These are phyloP conservation scores for Lerista edwardsae DNA, from an alignment of 2,797 vertebrate genomes.

Conservation along the genomic window DNA sequence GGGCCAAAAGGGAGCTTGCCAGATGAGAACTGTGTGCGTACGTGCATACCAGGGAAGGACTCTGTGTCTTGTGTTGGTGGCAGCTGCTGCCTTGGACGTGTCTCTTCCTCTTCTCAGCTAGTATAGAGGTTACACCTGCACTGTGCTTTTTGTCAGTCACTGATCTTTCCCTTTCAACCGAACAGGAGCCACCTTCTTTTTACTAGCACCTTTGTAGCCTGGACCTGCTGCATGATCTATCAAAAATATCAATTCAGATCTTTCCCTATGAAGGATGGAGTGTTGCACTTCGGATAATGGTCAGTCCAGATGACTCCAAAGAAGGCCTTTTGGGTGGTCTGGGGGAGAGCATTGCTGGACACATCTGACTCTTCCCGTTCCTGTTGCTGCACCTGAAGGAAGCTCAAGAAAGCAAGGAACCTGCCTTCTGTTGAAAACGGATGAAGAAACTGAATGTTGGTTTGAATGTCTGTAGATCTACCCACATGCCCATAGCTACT, in stretches of 20 bases:
- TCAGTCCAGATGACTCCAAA: conserved; percentile 1
- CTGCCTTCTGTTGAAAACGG: conserved; percentile 4
- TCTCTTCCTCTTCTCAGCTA: conserved; percentile 17
- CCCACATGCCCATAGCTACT: background rate
- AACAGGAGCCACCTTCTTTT: conserved; percentile 3
- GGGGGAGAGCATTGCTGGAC: background rate
- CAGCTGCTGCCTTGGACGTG: conserved; percentile 23
- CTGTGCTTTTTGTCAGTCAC: conserved; percentile 22
- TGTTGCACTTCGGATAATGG: conserved; percentile 6
- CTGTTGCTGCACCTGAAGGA: conserved; percentile 1
- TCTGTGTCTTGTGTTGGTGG: conserved; percentile 7
- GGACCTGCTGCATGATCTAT: conserved; percentile 6
- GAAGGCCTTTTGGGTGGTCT: background rate
- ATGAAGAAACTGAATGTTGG: background rate
- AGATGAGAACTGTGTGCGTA: background rate
- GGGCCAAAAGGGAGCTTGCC: conserved; percentile 1
- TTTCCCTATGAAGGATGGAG: background rate
- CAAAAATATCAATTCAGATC: background rate
- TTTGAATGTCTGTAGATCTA: background rate
- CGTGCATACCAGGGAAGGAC: background rate
- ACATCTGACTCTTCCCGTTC: background rate
- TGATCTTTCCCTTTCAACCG: conserved; percentile 16
- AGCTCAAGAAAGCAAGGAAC: conserved; percentile 1
- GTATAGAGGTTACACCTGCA: conserved; percentile 24
- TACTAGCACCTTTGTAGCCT: conserved; percentile 16